Conservation (phyloP, 2,888 invertebrate species). For the Cremastobaeus sp. region DNA sequence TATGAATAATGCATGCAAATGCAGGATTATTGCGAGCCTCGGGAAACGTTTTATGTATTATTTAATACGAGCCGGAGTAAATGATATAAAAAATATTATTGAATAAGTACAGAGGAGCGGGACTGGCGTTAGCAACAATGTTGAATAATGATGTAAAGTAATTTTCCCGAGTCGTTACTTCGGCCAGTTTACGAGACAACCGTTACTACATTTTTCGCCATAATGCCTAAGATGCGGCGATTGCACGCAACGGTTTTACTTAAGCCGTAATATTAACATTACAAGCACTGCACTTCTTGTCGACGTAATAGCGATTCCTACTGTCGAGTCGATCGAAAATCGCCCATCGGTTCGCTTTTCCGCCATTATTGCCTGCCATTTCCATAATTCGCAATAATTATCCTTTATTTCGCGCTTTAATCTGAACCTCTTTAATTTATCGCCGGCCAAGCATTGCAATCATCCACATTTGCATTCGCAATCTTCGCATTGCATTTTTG, state of each 20-base stretch:
- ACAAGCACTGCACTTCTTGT: constrained; percentile 44
- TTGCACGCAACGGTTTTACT: constrained; percentile 57
- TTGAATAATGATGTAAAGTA: constrained; percentile 59
- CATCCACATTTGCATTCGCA: constrained; percentile 10
- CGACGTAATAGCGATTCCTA: constrained; percentile 48
- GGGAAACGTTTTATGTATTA: constrained; percentile 46
- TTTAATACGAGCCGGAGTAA: constrained; percentile 51
- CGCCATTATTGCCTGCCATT: constrained; percentile 32
- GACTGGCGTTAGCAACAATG: constrained; percentile 50
- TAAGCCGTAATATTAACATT: constrained; percentile 52
- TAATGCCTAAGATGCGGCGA: constrained; percentile 44
- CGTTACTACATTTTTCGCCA: constrained; percentile 56
- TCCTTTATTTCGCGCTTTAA: constrained; percentile 33
- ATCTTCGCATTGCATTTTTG: neutral
- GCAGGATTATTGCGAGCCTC: constrained; percentile 47
- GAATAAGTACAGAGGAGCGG: constrained; percentile 54
- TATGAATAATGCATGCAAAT: constrained; percentile 53
- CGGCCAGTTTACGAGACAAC: constrained; percentile 57
- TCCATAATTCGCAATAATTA: constrained; percentile 48
- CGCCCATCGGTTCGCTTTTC: constrained; percentile 38
- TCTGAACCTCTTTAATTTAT: constrained; percentile 37
- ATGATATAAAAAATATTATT: constrained; percentile 58
- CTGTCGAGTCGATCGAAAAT: constrained; percentile 32
- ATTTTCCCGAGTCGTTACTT: constrained; percentile 54
- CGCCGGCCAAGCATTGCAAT: constrained; percentile 19